Evolutionary conservation across 2,113 vertebrate genomes (phyloP), one percentile per base, ranked within the genome.

Genomic region (Myocastor coypus): DNA sequence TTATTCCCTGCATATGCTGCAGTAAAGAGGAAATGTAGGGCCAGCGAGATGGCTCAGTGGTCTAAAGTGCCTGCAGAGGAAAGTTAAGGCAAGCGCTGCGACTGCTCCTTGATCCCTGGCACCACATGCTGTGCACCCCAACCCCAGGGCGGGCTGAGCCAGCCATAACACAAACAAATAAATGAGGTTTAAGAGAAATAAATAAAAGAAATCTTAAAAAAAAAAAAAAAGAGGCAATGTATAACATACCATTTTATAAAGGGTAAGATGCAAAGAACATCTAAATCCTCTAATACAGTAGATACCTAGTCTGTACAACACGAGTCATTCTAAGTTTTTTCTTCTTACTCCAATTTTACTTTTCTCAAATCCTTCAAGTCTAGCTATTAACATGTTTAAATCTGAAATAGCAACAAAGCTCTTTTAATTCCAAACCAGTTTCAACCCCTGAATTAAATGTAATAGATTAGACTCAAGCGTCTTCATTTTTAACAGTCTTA

Each of bases 361-460:
- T 78, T 37, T 80, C 69, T 46, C 34, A 95, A 88, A 87, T 69
- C 71, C 4, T 12, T 20, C 22, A 61, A 78, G 73, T 5, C 73
- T 89, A 80, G 16, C 42, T 78, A 93, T 78, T 61, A 91, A 26
- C 37, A 69, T 30, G 22, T 24, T n/a, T 94, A 94, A 83, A 86
- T 82, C 61, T 12, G 94, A 83, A 92, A 94, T 0, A 94, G 71
- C 32, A 91, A 87, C 30, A 90, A 83, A 91, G 87, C 64, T 75
- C 40, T 71, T 80, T 46, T 83, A 84, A 96, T 19, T 87, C 1
- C 13, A 75, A 87, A 94, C 57, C 3, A 80, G 83, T 2, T 46
- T 84, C 17, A 94, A 50, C 9, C 68, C 37, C 17, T 1, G 34
- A 87, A 52, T 93, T 69, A 57, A 28, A 46, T 75, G 37, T 88